A percentile compares a stretch with the other conserved stretches of the same genome.
phyloP scores from a whole-genome alignment of 1,140 invertebrate genomes.

The Neomicropteryx cornuta region DNA sequence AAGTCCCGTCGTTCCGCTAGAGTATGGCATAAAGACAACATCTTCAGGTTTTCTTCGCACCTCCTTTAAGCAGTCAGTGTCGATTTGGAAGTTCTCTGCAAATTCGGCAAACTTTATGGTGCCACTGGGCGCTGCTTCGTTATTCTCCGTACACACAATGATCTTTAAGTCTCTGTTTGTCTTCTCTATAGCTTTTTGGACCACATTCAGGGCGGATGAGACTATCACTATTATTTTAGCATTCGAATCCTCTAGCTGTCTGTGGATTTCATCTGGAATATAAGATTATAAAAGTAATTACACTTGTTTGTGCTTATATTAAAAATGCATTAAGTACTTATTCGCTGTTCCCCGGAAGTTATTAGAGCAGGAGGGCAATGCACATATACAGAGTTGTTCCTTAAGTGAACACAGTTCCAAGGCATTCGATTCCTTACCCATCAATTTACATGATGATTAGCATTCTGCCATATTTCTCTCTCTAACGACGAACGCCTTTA shows the following conservation, averaged over 20 bases:
- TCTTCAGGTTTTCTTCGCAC: slow-evolving; percentile 32
- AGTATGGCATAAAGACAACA: slow-evolving; percentile 48
- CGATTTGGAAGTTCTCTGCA: slow-evolving; percentile 27
- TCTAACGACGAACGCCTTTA: too few relatives aligned
- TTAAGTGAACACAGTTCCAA: too few relatives aligned
- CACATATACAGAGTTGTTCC: too few relatives aligned
- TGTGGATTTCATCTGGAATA: slow-evolving; percentile 54
- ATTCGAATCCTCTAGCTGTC: slow-evolving; percentile 50
- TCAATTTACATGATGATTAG: too few relatives aligned
- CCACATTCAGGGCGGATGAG: slow-evolving; percentile 24
- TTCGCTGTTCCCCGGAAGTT: too few relatives aligned
- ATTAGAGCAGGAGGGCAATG: too few relatives aligned
- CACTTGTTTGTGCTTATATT: too few relatives aligned
- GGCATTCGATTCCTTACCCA: too few relatives aligned
- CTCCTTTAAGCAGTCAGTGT: slow-evolving; percentile 33
- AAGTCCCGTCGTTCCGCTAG: slow-evolving; percentile 83
- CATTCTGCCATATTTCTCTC: too few relatives aligned
- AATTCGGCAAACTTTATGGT: slow-evolving; percentile 48
- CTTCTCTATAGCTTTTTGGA: slow-evolving; percentile 25
- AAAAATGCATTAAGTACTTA: too few relatives aligned
- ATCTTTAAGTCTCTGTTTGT: slow-evolving; percentile 32
- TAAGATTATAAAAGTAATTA: too few relatives aligned
- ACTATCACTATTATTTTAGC: slow-evolving; percentile 52
- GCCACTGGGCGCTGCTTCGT: slow-evolving; percentile 29
- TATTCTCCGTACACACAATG: slow-evolving; percentile 29